Base-by-base conservation (phyloP, 2,888 invertebrate species). In the Theretra japonica region DNA sequence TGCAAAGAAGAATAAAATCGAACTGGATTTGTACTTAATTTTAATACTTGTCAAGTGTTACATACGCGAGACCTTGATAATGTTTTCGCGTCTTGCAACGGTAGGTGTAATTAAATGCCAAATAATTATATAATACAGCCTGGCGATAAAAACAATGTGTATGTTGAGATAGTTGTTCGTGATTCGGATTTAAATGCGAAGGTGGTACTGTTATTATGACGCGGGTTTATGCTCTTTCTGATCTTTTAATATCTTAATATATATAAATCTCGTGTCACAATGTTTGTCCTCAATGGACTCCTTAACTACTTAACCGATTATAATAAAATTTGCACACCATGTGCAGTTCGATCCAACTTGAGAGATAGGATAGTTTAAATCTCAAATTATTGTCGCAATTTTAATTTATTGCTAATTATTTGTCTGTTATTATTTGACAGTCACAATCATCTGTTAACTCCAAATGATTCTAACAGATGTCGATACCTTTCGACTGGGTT, bases 21-120 rank as follows among this genome's bases (percentile, higher is more conserved):
- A 68, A 72, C 68, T 72, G 30, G 71, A 68, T 72, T 53, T 53
- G 53, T n/a, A 53, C 53, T 53, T 53, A n/a, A 53, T 71, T 71
- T 68, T 41, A 58, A 59, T 72, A 71, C 57, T 50, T 33, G 50
- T 50, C 28, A 48, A 59, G 58, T 41, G 21, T 48, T 70, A 70
- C 50, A 25, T 50, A 41, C 17, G 5, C 28, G n/a, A 19, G 53
- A 68, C 71, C 71, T 72, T 72, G 71, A 72, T 23, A 58, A 3
- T 70, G 41, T 65, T 65, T 62, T 65, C 41, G 65, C 65, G 41
- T 23, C 4, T n/a, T 33, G 30, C 30, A 60, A 65, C 65, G 48
- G 65, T 65, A 48, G 23, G 23, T 65, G 15, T 48, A 65, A 65
- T 65, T 65, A 65, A 65, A 65, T 48, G 48, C 17, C 65, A 65